Conservation (phyloP, 2,113 vertebrate genomes). For the Rhegmatorhina hoffmannsi region DNA sequence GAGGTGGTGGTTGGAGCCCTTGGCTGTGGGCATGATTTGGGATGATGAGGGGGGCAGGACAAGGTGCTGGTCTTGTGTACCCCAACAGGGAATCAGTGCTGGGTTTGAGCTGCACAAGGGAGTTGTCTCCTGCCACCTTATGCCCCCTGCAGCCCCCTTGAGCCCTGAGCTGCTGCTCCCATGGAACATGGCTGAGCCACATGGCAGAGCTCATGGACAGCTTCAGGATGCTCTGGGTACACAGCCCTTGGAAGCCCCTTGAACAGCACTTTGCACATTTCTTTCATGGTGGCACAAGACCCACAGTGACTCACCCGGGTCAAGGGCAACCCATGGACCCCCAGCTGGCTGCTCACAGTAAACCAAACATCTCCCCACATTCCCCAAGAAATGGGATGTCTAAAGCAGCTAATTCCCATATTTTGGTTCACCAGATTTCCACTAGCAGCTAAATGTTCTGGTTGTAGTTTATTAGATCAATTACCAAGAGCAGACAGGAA, state of each 20-base stretch:
- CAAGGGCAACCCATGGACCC: not conserved
- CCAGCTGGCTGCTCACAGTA: not conserved
- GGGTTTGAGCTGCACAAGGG: not conserved
- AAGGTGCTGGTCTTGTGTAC: accelerated
- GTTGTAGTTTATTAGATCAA: not conserved
- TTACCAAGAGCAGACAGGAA: not conserved
- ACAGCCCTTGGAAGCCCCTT: not conserved
- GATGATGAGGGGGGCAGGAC: not conserved
- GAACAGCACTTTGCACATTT: not conserved
- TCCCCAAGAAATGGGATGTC: not conserved
- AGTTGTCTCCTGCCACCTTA: accelerated
- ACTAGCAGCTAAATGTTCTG: not conserved
- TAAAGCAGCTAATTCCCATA: not conserved
- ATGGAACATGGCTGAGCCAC: accelerated
- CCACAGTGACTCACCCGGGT: accelerated
- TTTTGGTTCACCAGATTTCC: not conserved
- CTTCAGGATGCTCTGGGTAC: accelerated
- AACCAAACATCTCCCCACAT: accelerated
- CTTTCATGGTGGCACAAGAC: accelerated
- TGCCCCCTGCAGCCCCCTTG: not conserved
- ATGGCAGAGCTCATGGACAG: not conserved
- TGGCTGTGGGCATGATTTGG: not conserved
- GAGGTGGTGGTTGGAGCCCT: not conserved
- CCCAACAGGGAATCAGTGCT: accelerated
- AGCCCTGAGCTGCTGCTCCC: not conserved